A percentile compares a stretch with the other conserved stretches of the same genome.
phyloP scores from a whole-genome alignment of 2,113 vertebrate genomes.

The Petromus typicus region DNA sequence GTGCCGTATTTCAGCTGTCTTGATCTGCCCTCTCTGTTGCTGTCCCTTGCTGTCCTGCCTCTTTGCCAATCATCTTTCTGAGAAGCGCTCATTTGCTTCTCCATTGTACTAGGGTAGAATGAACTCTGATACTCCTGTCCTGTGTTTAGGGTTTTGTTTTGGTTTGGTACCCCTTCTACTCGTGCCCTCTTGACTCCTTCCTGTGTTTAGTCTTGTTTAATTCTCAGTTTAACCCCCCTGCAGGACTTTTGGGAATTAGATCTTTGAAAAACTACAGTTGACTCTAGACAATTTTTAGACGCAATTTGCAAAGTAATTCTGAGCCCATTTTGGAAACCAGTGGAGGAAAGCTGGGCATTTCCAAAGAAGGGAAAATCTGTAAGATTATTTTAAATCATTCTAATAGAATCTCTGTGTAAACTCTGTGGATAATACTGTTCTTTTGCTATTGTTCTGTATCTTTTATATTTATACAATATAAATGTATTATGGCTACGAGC shows the following conservation, averaged over 20 bases:
- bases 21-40: background rate
- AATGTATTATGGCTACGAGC: background rate
- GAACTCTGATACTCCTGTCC: background rate
- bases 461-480: background rate
- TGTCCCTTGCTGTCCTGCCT: background rate
- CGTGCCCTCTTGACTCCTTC: background rate
- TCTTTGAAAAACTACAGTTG: conserved; percentile 6
- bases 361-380: conserved; percentile 17
- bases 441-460: background rate
- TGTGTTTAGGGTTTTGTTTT: background rate
- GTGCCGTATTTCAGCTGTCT: background rate
- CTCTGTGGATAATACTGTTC: background rate
- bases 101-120: background rate
- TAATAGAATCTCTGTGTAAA: background rate
- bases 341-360: background rate
- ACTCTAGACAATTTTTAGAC: background rate
- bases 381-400: conserved; percentile 7
- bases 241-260: conserved; percentile 11
- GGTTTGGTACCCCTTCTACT: background rate
- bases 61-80: background rate
- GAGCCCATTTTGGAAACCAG: background rate
- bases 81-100: background rate
- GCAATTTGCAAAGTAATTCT: background rate
- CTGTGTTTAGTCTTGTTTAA: conserved; percentile 43
- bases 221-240: background rate